These are phyloP conservation scores for Zaprionus lineosus DNA, from an alignment of 2,888 invertebrate species.

Conservation along the genomic window DNA sequence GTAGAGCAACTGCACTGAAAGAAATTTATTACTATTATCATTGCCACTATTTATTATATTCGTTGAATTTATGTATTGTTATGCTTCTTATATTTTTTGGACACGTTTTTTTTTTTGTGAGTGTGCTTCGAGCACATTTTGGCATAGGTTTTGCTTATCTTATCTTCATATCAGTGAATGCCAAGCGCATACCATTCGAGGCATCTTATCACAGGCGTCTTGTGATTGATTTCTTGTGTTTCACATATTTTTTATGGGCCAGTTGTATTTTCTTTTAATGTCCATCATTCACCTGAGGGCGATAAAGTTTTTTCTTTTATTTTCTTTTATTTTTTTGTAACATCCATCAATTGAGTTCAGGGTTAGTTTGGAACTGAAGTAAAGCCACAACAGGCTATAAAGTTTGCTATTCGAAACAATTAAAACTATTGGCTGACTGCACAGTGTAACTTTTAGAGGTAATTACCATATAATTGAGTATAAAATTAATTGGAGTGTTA, in stretches of 20 bases:
- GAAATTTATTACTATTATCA: neutral
- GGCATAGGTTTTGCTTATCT: conserved; percentile 3
- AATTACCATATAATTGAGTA: conserved; percentile 19
- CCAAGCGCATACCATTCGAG: conserved; percentile 24
- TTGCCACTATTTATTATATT: no score
- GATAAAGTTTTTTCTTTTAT: conserved; percentile 19
- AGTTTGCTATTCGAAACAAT: neutral
- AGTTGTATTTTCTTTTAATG: conserved; percentile 30
- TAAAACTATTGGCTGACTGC: neutral
- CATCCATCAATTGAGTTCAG: conserved; percentile 43
- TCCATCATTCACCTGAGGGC: conserved; percentile 28
- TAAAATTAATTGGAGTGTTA: no score
- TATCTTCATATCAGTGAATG: conserved; percentile 39
- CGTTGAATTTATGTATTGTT: no score
- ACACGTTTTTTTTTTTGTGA: no score
- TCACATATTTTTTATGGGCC: conserved; percentile 31
- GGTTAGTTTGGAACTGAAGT: conserved; percentile 15
- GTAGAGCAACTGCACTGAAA: conserved; percentile 35
- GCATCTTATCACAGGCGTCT: conserved; percentile 33
- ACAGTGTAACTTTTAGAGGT: conserved; percentile 2
- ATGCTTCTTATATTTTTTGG: no score
- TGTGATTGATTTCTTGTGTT: conserved; percentile 54
- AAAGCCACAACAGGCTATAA: conserved; percentile 1
- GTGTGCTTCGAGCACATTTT: neutral
- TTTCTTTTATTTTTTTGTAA: neutral